phyloP scores from a whole-genome alignment of 2,797 vertebrate species.

The Semotilus atromaculatus region DNA sequence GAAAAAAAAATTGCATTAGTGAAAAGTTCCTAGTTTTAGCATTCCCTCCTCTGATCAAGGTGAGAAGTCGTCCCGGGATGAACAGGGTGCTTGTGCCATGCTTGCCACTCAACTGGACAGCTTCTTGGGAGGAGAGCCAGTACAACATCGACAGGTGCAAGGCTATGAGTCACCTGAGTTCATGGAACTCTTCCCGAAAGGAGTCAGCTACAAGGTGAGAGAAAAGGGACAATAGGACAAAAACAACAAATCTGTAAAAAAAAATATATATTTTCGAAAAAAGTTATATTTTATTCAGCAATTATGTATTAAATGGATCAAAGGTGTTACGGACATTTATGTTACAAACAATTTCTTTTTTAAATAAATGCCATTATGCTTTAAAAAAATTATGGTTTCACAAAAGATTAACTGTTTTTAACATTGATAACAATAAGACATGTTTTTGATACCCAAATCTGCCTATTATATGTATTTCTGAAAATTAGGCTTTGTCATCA shows the following conservation, averaged over 20 bases:
- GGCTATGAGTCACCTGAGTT: slow-evolving; percentile 85
- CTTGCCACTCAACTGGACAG: slow-evolving; percentile 87
- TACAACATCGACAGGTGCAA: slow-evolving; percentile 87
- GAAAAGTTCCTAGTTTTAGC: neutral
- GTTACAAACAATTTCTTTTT: neutral
- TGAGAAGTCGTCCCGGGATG: slow-evolving; percentile 84
- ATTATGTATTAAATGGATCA: neutral
- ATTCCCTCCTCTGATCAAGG: slow-evolving; percentile 69
- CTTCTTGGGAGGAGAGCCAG: slow-evolving; percentile 82
- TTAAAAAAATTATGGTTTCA: neutral
- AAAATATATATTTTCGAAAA: no score
- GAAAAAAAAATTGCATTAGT: neutral
- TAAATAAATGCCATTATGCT: neutral
- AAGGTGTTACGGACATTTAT: neutral
- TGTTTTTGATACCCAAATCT: neutral
- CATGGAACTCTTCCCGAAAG: slow-evolving; percentile 86
- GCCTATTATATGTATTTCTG: neutral
- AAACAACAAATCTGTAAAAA: neutral
- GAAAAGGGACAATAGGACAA: neutral
- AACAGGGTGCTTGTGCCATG: slow-evolving; percentile 88
- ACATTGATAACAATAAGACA: neutral
- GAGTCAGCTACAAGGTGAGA: slow-evolving; percentile 87
- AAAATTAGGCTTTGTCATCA: neutral
- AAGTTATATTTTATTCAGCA: neutral
- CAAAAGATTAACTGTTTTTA: neutral